A percentile compares a stretch with the other conserved stretches of the same genome.
Evolutionary conservation across 2,113 vertebrate genomes (phyloP).

Genomic region (Xerus inauris): DNA sequence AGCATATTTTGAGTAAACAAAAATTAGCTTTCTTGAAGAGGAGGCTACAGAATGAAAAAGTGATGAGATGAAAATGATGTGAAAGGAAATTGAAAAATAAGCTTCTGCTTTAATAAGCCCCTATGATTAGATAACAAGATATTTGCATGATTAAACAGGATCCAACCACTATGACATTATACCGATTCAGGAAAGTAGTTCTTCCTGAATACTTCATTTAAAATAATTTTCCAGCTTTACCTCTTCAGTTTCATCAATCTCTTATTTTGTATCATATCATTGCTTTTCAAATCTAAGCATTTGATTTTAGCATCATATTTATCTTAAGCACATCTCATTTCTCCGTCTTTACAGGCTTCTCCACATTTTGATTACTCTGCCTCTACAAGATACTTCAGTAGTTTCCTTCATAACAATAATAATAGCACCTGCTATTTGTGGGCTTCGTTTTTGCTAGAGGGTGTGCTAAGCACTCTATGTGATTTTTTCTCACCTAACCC

Average conservation of each 20-base stretch:
- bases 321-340: background rate
- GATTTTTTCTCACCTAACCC: conserved; percentile 18
- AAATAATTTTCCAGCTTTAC: conserved; percentile 40
- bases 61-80: conserved; percentile 48
- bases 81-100: conserved; percentile 63
- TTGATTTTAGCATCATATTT: conserved; percentile 41
- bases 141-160: conserved; percentile 51
- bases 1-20: conserved; percentile 66
- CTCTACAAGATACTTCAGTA: background rate
- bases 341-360: background rate
- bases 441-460: background rate
- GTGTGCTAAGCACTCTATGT: background rate
- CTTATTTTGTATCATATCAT: conserved; percentile 24
- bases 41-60: conserved; percentile 38
- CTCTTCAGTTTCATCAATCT: conserved; percentile 22
- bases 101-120: conserved; percentile 46
- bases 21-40: conserved; percentile 62
- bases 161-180: conserved; percentile 24
- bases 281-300: conserved; percentile 55
- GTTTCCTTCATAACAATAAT: conserved; percentile 4
- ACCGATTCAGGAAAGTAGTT: conserved; percentile 48
- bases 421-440: background rate
- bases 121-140: conserved; percentile 59
- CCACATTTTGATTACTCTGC: conserved; percentile 15
- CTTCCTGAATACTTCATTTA: conserved; percentile 43